These are phyloP conservation scores for Calidris pugnax DNA, from an alignment of 2,113 vertebrate species.

Conservation along the genomic window DNA sequence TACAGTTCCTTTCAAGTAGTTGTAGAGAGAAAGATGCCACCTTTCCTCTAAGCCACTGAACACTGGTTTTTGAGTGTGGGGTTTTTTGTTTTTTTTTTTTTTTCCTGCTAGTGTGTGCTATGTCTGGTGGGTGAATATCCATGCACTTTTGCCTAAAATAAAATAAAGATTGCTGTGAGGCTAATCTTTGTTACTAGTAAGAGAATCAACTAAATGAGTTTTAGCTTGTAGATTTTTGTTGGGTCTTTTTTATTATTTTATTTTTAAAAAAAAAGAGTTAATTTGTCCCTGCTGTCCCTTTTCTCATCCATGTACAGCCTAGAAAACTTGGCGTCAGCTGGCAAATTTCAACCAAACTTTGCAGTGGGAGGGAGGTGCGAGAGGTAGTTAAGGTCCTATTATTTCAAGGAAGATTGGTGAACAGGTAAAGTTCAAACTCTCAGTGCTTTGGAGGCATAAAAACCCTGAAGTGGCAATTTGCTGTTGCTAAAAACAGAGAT, in stretches of 20 bases:
- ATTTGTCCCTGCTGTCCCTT: not conserved
- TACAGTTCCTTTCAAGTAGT: too few species aligned
- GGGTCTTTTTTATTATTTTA: too few species aligned
- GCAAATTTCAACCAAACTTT: not conserved
- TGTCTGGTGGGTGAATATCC: not conserved
- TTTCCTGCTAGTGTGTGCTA: not conserved
- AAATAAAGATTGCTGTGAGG: not conserved
- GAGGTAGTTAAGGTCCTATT: not conserved
- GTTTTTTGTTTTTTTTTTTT: not conserved
- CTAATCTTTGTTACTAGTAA: not conserved
- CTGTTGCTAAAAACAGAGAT: not conserved
- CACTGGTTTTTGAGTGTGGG: fast-evolving
- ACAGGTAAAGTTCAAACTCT: not conserved
- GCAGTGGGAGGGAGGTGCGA: not conserved
- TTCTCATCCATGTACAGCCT: not conserved
- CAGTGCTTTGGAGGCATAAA: not conserved
- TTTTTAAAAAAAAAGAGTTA: not conserved
- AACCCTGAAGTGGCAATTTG: not conserved
- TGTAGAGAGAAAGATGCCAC: too few species aligned
- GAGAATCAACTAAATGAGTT: not conserved
- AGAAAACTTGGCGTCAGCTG: not conserved
- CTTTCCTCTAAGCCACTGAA: not conserved
- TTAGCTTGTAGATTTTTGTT: not conserved
- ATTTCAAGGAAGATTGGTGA: not conserved
- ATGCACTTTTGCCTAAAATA: not conserved